Evolutionary conservation across 2,797 vertebrate species (phyloP), one percentile per base, ranked within the genome.

Genomic region (Myripristis murdjan): DNA sequence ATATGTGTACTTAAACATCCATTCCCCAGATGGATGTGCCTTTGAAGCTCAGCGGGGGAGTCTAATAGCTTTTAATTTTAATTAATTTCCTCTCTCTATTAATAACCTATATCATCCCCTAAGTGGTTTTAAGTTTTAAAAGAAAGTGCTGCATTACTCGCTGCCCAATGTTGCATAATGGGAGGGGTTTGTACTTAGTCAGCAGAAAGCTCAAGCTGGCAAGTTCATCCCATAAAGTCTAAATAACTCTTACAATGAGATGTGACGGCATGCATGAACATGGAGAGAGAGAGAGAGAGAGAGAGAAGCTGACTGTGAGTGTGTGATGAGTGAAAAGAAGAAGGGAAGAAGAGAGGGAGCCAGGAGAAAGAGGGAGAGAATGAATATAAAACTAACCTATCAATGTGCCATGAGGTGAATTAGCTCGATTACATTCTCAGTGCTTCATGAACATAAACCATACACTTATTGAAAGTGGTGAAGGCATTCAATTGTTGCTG

Each of bases 41-140:
- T 90, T 86, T 91, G 87, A 90, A 86, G 87, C 75, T 74, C 70
- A 67, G 60, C 79, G 48, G 80, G 74, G 57, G 58, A 51, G 69
- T 78, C 71, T 83, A 88, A 88, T 75, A 87, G 77, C 79, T 73
- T 91, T 87, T 87, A 84, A 87, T 88, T 87, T 84, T 79, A 92
- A 92, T 91, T 80, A 84, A 92, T 82, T 79, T 70, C 69, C 58
- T 55, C 75, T 74, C 76, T 81, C 78, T 87, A 89, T 90, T 90
- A 89, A 91, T 87, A 88, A 86, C 82, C 72, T 77, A 73, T 82
- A 86, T 87, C 79, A 87, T 89, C 83, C 83, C 82, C 84, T 81
- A 83, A 91, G 87, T 87, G 88, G 54, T 68, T 83, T 64, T 61
- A 75, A 78, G 63, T 82, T 89, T 87, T 73, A 81, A 79, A 87